Evolutionary conservation across 2,888 invertebrate genomes (phyloP).

Genomic region (Leptopilina drosophilae): DNA sequence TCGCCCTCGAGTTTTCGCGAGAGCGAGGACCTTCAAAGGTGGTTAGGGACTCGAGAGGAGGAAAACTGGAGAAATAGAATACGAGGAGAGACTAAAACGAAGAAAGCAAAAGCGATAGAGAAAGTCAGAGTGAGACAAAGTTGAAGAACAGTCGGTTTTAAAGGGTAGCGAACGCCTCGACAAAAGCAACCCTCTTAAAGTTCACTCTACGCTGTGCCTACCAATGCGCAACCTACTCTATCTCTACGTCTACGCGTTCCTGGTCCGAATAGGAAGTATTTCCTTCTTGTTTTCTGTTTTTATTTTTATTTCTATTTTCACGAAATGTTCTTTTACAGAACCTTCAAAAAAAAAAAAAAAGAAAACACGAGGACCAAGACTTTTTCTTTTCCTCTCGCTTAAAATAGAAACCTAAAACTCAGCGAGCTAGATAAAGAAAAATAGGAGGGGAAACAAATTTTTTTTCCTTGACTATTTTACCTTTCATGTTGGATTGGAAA

Average conservation of each 20-base stretch:
- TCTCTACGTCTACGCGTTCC: slow-evolving; percentile 49
- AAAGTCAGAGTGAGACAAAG: slow-evolving; percentile 53
- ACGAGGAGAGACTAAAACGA: slow-evolving; percentile 37
- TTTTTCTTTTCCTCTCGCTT: background rate
- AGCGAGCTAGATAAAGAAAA: too few species aligned
- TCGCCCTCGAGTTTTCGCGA: slow-evolving; percentile 71
- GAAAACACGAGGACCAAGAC: background rate
- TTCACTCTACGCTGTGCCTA: slow-evolving; percentile 70
- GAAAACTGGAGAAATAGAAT: slow-evolving; percentile 55
- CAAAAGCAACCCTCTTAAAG: slow-evolving; percentile 73
- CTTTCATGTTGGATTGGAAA: too few species aligned
- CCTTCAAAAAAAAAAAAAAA: background rate
- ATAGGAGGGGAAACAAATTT: background rate
- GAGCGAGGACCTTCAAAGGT: slow-evolving; percentile 60
- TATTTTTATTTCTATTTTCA: slow-evolving; percentile 3
- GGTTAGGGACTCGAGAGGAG: slow-evolving; percentile 51
- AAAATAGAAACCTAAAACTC: background rate
- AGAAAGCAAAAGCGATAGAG: slow-evolving; percentile 46
- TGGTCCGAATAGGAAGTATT: slow-evolving; percentile 54
- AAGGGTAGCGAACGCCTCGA: slow-evolving; percentile 73
- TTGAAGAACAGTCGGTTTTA: slow-evolving; percentile 64
- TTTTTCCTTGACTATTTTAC: too few species aligned
- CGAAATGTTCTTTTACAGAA: slow-evolving; percentile 1
- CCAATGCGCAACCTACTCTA: slow-evolving; percentile 65
- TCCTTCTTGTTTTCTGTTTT: background rate